phyloP scores from a whole-genome alignment of 2,113 vertebrate genomes.

The Himantopus leucocephalus region DNA sequence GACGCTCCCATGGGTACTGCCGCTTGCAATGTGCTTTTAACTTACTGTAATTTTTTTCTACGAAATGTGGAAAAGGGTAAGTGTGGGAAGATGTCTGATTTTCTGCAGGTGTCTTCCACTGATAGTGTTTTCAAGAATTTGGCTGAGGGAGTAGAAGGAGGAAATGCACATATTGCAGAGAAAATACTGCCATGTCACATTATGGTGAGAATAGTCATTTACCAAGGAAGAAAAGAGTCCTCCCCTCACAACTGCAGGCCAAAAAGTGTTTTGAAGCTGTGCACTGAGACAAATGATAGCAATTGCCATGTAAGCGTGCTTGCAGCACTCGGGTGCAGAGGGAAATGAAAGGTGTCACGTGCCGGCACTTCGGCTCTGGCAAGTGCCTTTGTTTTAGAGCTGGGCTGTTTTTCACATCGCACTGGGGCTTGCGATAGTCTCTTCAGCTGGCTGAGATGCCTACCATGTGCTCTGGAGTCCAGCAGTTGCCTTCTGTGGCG shows the following conservation, averaged over 20 bases:
- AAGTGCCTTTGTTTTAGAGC: background rate
- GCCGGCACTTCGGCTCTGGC: background rate
- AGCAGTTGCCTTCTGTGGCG: background rate
- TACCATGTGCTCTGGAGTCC: background rate
- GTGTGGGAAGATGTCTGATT: background rate
- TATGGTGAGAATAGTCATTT: background rate
- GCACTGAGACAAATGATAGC: background rate
- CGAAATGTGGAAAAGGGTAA: background rate
- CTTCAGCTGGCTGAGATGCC: background rate
- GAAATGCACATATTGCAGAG: background rate
- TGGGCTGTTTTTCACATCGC: background rate
- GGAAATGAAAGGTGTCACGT: background rate
- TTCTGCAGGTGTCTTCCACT: background rate
- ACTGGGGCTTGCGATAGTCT: rapidly evolving
- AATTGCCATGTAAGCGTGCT: background rate
- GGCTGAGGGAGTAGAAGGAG: background rate
- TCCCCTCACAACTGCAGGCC: background rate
- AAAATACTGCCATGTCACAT: background rate
- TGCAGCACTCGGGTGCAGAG: background rate
- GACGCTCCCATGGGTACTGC: background rate
- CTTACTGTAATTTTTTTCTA: background rate
- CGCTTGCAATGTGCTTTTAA: background rate
- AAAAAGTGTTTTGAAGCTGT: background rate
- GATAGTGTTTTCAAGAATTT: background rate
- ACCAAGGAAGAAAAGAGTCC: background rate